Base-by-base conservation (phyloP, 2,888 invertebrate genomes). In the Acronicta psi region DNA sequence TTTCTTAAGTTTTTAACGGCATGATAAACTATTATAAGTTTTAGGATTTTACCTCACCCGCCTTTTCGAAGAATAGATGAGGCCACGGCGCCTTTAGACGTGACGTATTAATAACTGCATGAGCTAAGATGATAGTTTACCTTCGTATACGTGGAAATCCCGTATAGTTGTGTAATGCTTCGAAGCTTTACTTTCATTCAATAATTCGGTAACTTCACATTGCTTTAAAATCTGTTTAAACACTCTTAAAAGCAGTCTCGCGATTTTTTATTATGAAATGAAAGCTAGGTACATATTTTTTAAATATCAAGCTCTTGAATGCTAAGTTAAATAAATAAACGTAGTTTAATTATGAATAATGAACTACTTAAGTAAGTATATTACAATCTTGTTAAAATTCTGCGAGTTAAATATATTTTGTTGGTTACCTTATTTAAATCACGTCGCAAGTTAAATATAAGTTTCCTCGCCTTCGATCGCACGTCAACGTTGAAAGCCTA, bases 401-500 rank as follows among this genome's bases (percentile, higher is more conserved):
- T 34, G 8, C 18, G 44, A 70, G 40, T 51, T 9, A 66, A 63
- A 66, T 66, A 51, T 56, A 66, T 58, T 57, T 64, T 54, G 50
- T 56, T 53, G 37, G 44, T 50, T 47, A 47, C 47, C 41, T 61
- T 52, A 63, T 61, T 67, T 49, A 53, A 52, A 59, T 55, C 67
- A 67, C 57, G 56, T 52, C 25, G 7, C 44, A 55, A 69, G 52
- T 61, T 72, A 54, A 62, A 65, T 60, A 71, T 64, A 71, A 66
- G 68, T 73, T 67, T 58, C 67, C 58, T 53, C 57, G 58, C 42
- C 63, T 64, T 54, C 66, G 68, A 75, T 69, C 66, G 67, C 53
- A 70, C 69, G 67, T 76, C 74, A 68, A 70, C 64, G 67, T 74
- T 77, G 73, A 74, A 77, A 77, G 77, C 65, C 59, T 67, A 72